Percentiles rank a stretch among this genome's conserved stretches.
Evolutionary conservation across 2,888 invertebrate species (phyloP).

Genomic region (Caenorhabditis sp.): DNA sequence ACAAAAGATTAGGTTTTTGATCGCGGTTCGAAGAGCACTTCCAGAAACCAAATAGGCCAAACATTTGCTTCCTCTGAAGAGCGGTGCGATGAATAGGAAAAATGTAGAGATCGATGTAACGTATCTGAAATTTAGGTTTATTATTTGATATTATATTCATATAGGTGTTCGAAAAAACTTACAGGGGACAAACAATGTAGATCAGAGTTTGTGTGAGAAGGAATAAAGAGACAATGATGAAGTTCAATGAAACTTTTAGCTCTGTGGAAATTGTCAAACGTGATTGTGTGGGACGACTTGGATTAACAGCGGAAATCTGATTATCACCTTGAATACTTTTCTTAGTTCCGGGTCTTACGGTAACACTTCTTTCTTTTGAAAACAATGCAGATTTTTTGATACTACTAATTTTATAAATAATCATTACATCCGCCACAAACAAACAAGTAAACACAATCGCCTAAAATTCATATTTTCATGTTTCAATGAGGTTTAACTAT

Average conservation of each 20-base stretch:
- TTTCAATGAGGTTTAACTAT: not conserved
- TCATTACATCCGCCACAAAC: slow-evolving; percentile 31
- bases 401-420: slow-evolving; percentile 37
- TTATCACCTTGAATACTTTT: slow-evolving; percentile 9
- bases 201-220: slow-evolving; percentile 37
- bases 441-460: slow-evolving; percentile 33
- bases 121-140: slow-evolving; percentile 29
- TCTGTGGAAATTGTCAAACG: slow-evolving; percentile 21
- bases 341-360: slow-evolving; percentile 6
- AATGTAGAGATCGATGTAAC: slow-evolving; percentile 18
- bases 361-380: slow-evolving; percentile 17
- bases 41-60: slow-evolving; percentile 41
- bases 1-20: slow-evolving; percentile 26
- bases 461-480: slow-evolving; percentile 10
- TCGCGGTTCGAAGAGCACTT: slow-evolving; percentile 40
- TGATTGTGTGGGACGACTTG: not conserved
- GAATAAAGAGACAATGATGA: slow-evolving; percentile 37
- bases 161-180: slow-evolving; percentile 17
- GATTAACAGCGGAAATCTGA: slow-evolving; percentile 29
- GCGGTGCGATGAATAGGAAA: slow-evolving; percentile 38
- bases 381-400: slow-evolving; percentile 23
- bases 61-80: slow-evolving; percentile 45
- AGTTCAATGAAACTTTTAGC: slow-evolving; percentile 41
- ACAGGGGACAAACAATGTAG: slow-evolving; percentile 40
- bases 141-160: not conserved